Percentiles rank a stretch among this genome's conserved stretches.
These are phyloP conservation scores for Chrysodeixis includens DNA, from an alignment of 2,888 invertebrate species.

Conservation along the genomic window DNA sequence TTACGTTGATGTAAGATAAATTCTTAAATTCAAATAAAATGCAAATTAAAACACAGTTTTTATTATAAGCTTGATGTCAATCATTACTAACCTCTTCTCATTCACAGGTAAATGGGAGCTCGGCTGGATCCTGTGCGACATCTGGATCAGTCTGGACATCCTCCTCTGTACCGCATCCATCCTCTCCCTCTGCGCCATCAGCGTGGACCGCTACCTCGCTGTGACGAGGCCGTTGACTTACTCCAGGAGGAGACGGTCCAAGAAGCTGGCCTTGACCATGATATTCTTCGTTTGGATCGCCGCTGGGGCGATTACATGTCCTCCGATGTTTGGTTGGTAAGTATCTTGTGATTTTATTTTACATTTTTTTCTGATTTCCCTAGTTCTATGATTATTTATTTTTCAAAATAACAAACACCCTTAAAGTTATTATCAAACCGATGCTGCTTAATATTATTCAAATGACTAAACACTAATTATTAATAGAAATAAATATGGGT, in stretches of 20 bases:
- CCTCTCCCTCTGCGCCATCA: constrained; percentile 97
- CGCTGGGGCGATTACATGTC: constrained; percentile 97
- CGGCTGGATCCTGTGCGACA: constrained; percentile 95
- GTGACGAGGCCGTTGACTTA: constrained; percentile 98
- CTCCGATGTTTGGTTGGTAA: constrained; percentile 97
- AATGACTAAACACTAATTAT: too few relatives aligned
- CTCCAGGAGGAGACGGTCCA: constrained; percentile 95
- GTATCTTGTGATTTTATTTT: constrained; percentile 59
- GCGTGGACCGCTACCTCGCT: constrained; percentile 96
- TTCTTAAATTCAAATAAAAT: too few relatives aligned
- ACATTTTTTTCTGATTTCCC: not conserved
- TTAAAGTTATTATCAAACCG: too few relatives aligned
- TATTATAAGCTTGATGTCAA: too few relatives aligned
- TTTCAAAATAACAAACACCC: too few relatives aligned
- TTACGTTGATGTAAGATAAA: too few relatives aligned
- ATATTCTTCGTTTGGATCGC: constrained; percentile 97
- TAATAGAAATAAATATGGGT: too few relatives aligned
- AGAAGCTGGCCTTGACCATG: constrained; percentile 95
- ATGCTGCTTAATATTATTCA: too few relatives aligned
- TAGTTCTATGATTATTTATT: too few relatives aligned
- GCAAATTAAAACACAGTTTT: too few relatives aligned
- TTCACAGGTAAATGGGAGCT: constrained; percentile 94
- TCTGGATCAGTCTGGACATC: constrained; percentile 98
- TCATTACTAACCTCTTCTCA: constrained; percentile 10
- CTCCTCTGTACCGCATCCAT: constrained; percentile 98